Percentiles rank a stretch among this genome's conserved stretches.
phyloP scores from a whole-genome alignment of 2,797 vertebrate species.

The Graptemys geographica region DNA sequence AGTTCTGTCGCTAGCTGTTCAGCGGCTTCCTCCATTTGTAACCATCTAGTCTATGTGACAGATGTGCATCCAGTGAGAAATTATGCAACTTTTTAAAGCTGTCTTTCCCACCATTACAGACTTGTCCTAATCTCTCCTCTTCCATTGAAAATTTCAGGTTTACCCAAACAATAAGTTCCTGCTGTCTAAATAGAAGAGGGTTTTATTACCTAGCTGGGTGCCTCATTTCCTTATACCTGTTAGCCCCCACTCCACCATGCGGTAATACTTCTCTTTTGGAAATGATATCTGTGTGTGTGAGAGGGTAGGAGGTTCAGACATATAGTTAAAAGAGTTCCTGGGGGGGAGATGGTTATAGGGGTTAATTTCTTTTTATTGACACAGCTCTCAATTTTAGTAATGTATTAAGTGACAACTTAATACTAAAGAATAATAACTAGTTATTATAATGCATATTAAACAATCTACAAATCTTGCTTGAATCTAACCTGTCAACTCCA shows the following conservation, averaged over 20 bases:
- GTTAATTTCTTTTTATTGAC: not conserved
- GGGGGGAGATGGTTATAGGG: not conserved
- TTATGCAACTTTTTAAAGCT: not conserved
- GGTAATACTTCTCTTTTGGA: not conserved
- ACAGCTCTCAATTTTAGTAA: not conserved
- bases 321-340: not conserved
- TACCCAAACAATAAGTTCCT: not conserved
- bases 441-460: not conserved
- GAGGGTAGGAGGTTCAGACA: not conserved
- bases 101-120: not conserved
- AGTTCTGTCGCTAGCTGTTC: not conserved
- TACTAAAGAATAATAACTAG: not conserved
- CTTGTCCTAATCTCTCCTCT: not conserved
- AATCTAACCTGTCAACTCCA: not conserved
- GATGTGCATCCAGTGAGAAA: not conserved
- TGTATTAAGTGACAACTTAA: not conserved
- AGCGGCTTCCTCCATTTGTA: not conserved
- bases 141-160: not conserved
- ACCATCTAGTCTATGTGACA: slow-evolving; percentile 18
- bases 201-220: not conserved
- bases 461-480: not conserved
- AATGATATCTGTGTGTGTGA: fast-evolving
- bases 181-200: not conserved
- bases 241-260: not conserved
- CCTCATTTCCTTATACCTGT: not conserved